A percentile compares a stretch with the other conserved stretches of the same genome.
Evolutionary conservation across 2,797 vertebrate species (phyloP).

Genomic region (Simalia tracyae): DNA sequence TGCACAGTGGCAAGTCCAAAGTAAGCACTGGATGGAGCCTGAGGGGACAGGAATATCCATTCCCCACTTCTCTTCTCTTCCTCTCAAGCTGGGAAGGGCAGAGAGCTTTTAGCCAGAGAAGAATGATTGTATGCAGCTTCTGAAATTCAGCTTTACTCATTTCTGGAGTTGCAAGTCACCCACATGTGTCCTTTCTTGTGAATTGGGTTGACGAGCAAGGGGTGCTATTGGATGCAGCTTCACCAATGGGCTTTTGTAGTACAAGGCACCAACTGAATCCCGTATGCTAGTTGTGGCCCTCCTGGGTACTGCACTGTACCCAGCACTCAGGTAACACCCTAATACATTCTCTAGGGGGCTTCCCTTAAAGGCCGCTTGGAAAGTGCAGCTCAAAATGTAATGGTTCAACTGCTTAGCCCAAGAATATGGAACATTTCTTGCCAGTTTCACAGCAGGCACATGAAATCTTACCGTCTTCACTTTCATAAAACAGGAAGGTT

Average conservation of each 20-base stretch:
- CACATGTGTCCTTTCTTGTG: background rate
- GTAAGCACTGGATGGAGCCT: background rate
- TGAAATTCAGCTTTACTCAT: background rate
- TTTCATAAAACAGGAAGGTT: background rate
- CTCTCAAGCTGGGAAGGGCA: background rate
- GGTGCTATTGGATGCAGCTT: background rate
- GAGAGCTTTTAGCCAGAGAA: background rate
- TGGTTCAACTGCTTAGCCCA: background rate
- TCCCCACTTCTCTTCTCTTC: background rate
- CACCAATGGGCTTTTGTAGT: background rate
- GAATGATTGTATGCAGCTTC: background rate
- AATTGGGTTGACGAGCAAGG: background rate
- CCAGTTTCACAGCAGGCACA: background rate
- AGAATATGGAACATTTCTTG: background rate
- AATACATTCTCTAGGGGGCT: background rate
- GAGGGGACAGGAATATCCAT: background rate
- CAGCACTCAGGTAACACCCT: background rate
- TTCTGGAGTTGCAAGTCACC: background rate
- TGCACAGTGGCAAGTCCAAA: background rate
- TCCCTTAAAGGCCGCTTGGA: background rate
- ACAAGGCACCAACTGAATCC: background rate
- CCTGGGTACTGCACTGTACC: background rate
- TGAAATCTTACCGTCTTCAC: background rate
- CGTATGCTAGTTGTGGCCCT: background rate
- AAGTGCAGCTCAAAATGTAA: background rate